Evolutionary conservation across 2,888 invertebrate species (phyloP), one percentile per base, ranked within the genome.

Genomic region (Ophion slaviceki): DNA sequence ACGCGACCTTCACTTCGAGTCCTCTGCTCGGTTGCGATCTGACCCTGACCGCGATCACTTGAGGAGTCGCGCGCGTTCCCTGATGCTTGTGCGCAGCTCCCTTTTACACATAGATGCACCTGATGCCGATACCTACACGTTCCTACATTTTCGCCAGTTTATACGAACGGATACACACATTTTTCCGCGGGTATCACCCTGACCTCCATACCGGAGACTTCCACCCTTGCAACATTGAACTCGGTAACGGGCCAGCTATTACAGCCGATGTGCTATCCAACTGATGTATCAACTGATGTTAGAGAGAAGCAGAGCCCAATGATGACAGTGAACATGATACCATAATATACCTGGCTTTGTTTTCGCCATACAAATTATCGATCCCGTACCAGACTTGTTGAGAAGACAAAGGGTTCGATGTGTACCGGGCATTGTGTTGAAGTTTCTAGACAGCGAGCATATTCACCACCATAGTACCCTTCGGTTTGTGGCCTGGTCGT

Each of bases 1-100:
- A 85, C 84, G 87, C 75, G 87, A 80, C 66, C 64, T 61, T 8
- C 70, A 61, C 76, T 84, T 83, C 70, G 20, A 68, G 72, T 72
- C 72, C 80, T 80, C 77, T 28, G 53, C 71, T 78, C 80, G 87
- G 66, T 68, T 82, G 84, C 78, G 66, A 86, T 68, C 57, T 82
- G 88, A 89, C 90, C 90, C 80, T 90, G 90, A 84, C 90, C 89
- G 70, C 81, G 64, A 85, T 84, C 82, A 59, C 45, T 72, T 74
- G 76, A 62, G 71, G 68, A 59, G 20, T 81, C 53, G 47, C 53
- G 77, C 64, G 72, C 84, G 59, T 80, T 67, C 80, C 74, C 62
- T 71, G 74, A 24, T 36, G 68, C 77, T 82, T 84, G 14, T 45
- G 53, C 68, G 71, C 80, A 80, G 79, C 81, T 86, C 82, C 66